phyloP scores from a whole-genome alignment of 2,113 vertebrate species.

The Rhinichthys klamathensis region DNA sequence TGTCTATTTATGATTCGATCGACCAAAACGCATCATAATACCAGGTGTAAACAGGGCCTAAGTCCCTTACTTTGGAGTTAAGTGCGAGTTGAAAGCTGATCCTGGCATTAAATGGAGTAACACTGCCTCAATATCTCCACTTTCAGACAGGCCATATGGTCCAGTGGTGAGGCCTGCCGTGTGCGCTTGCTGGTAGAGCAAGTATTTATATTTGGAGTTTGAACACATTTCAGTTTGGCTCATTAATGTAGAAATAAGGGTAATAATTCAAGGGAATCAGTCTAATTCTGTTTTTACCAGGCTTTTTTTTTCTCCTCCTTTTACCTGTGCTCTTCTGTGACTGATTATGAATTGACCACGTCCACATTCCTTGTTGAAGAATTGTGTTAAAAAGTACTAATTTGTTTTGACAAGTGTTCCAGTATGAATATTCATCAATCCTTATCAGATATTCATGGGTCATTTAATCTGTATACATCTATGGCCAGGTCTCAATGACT shows the following conservation, averaged over 20 bases:
- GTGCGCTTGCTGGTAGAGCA: not conserved
- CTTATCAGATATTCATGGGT: constrained; percentile 41
- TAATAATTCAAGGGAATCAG: constrained; percentile 1
- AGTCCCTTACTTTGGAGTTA: constrained; percentile 27
- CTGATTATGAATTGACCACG: not conserved
- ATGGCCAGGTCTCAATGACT: not conserved
- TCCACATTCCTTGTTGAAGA: constrained; percentile 28
- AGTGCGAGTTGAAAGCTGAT: not conserved
- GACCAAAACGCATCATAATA: too few species aligned
- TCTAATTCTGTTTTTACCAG: not conserved
- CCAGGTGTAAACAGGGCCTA: too few species aligned
- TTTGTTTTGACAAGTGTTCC: constrained; percentile 36
- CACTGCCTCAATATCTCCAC: not conserved
- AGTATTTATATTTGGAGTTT: constrained; percentile 31
- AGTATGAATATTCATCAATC: constrained; percentile 53
- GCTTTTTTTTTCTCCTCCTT: not conserved
- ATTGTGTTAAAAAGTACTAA: constrained; percentile 18
- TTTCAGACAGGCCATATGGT: constrained; percentile 25
- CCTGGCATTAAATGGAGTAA: constrained; percentile 20
- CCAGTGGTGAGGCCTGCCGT: constrained; percentile 17
- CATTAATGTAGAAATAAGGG: constrained; percentile 26
- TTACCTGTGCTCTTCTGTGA: constrained; percentile 12
- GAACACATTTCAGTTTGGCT: constrained; percentile 37
- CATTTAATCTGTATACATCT: constrained; percentile 55
- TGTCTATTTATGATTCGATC: too few species aligned